Base-by-base conservation (phyloP, 2,888 invertebrate genomes). In the Ichneumon xanthorius region DNA sequence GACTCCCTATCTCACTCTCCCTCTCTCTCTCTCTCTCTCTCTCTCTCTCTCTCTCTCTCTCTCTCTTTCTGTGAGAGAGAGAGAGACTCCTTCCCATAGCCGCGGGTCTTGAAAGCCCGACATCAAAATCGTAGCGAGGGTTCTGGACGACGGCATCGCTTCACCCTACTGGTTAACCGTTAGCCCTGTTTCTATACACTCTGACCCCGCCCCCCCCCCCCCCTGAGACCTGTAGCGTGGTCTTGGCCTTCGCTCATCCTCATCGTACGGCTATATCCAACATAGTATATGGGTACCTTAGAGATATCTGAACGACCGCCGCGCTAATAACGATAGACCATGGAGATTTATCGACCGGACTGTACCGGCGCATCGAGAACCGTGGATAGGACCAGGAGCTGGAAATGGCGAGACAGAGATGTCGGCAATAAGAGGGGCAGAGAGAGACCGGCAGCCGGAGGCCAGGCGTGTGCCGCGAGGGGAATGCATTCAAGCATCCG, bases 381-480 rank as follows among this genome's bases (percentile, higher is more conserved):
- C 50, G 72, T 50, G 61, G 40, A 40, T 37, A 30, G n/a, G 19
- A 79, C 70, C 79, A 75, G 61, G 55, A 83, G 79, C 83, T 83
- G 82, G 53, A 80, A 86, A 80, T 55, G 73, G 65, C 68, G 72
- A 40, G 50, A 58, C 33, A 33, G 48, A 33, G 65, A 33, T 45
- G 65, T 40, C 14, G 37, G 40, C n/a, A 63, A 53, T 37, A n/a
- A 68, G 55, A 50, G 81, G 65, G 78, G 67, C 50, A 53, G 77
- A 58, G 81, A 65, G 83, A 48, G 78, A 68, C 55, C 40, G 40
- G 11, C 40, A 11, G 9, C 82, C 65, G 86, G 68, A 81, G 86
- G 85, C 85, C 86, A 86, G 82, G 88, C 84, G 87, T 85, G 85
- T 85, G 87, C 87, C 85, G 86, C 77, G 82, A 86, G 81, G 85